phyloP scores from a whole-genome alignment of 2,888 invertebrate species.

The Ochlodes sylvanus region DNA sequence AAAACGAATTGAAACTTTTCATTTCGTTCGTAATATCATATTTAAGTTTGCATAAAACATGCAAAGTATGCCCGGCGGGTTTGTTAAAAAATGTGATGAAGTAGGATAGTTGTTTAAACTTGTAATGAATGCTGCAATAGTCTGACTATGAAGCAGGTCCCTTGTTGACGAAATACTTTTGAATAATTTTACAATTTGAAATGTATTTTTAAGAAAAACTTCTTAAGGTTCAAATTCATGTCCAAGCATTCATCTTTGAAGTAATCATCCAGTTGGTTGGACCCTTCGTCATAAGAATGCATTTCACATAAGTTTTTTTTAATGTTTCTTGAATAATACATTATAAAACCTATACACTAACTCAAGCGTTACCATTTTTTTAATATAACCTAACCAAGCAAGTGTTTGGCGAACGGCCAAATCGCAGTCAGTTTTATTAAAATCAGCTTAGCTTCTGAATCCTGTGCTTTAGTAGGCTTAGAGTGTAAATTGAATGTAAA shows the following conservation, averaged over 20 bases:
- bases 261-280: no score
- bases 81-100: not conserved
- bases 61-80: not conserved
- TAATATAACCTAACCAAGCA: constrained; percentile 8
- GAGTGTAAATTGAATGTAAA: not conserved
- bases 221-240: no score
- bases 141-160: not conserved
- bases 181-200: no score
- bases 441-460: constrained; percentile 13
- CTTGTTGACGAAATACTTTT: not conserved
- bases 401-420: constrained; percentile 1
- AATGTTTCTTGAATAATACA: no score
- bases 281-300: no score
- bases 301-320: no score
- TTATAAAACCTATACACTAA: no score
- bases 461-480: not conserved
- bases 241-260: no score
- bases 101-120: constrained; percentile 1
- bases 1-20: no score
- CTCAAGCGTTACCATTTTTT: constrained; percentile 1
- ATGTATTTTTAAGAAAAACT: no score
- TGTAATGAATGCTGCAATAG: constrained; percentile 14
- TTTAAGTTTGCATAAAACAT: not conserved
- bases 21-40: no score
- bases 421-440: constrained; percentile 11